A percentile compares a stretch with the other conserved stretches of the same genome.
phyloP scores from a whole-genome alignment of 2,113 vertebrate species.

The Osmerus eperlanus region DNA sequence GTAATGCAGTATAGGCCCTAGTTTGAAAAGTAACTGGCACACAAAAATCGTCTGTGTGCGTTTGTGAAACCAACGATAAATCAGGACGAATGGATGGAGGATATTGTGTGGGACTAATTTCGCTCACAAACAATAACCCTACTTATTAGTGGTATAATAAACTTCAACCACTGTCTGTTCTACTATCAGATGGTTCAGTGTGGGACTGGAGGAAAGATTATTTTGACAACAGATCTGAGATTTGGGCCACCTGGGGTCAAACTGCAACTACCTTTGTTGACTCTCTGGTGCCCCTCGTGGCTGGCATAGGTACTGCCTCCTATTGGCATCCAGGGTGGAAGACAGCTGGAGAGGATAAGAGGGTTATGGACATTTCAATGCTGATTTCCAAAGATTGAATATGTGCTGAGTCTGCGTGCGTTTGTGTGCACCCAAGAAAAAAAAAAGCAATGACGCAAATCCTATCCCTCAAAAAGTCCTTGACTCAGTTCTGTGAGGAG shows the following conservation, averaged over 20 bases:
- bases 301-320: constrained; percentile 47
- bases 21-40: too few species aligned
- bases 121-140: not conserved
- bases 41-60: too few species aligned
- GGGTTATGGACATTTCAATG: not conserved
- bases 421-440: not conserved
- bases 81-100: too few species aligned
- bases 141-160: not conserved
- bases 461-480: constrained; percentile 15
- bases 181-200: not conserved
- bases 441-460: not conserved
- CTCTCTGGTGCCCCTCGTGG: constrained; percentile 40
- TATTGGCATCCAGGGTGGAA: constrained; percentile 52
- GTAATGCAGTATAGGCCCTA: too few species aligned
- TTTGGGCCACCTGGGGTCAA: not conserved
- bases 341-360: constrained; percentile 50
- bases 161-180: not conserved
- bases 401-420: not conserved
- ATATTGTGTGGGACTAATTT: too few species aligned
- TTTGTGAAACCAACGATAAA: too few species aligned
- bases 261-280: constrained; percentile 49
- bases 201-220: not conserved
- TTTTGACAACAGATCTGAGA: not conserved
- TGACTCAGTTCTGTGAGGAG: constrained; percentile 22
- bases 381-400: not conserved